Conservation (phyloP, 1,140 invertebrate species). For the Steinernema khuongi region DNA sequence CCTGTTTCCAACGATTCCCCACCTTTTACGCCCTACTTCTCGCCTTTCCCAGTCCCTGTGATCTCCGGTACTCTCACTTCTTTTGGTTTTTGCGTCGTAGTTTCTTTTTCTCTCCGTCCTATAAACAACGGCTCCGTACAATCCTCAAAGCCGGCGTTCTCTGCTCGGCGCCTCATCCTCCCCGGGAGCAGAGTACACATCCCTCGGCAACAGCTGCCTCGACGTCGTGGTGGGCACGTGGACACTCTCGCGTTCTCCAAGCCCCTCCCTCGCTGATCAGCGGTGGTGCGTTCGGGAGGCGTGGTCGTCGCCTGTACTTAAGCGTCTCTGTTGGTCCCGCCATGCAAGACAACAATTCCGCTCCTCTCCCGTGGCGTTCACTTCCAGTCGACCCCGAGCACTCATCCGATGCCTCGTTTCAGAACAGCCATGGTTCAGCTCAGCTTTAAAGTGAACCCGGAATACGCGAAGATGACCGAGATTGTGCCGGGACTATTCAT, state of each 20-base stretch:
- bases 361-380: not conserved
- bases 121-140: too few relatives aligned
- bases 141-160: too few relatives aligned
- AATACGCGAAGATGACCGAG: conserved; percentile 54
- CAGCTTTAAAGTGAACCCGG: conserved; percentile 44
- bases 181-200: not conserved
- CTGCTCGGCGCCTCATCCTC: not conserved
- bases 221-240: not conserved
- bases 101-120: too few relatives aligned
- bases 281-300: not conserved
- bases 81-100: too few relatives aligned
- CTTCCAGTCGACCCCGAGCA: not conserved
- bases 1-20: too few relatives aligned
- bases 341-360: conserved; percentile 1
- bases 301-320: not conserved
- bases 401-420: not conserved
- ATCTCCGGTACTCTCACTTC: too few relatives aligned
- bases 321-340: not conserved
- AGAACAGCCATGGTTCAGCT: not conserved
- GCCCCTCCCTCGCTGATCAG: not conserved
- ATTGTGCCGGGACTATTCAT: conserved; percentile 52
- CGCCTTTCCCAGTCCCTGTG: too few relatives aligned
- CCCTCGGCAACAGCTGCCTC: conserved; percentile 7
- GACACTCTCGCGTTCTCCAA: not conserved
- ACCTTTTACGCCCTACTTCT: too few relatives aligned